Evolutionary conservation across 2,888 invertebrate species (phyloP).

Genomic region (Callimorpha dominula): DNA sequence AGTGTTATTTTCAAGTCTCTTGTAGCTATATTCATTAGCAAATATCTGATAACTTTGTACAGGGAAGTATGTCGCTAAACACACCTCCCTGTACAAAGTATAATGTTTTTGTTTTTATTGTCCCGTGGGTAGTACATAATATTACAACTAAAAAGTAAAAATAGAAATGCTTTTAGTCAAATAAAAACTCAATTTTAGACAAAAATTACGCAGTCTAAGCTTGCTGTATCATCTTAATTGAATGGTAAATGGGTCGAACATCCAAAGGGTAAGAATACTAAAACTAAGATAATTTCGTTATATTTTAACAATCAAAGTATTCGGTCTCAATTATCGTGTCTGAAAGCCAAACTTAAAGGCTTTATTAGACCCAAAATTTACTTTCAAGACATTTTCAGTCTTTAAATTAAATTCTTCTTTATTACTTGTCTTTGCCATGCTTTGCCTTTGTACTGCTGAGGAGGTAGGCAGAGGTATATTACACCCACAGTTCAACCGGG

Average conservation of each 20-base stretch:
- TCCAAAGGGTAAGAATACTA: not conserved
- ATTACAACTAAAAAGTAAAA: not conserved
- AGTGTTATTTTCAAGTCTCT: not conserved
- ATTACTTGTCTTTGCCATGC: not conserved
- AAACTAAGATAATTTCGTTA: not conserved
- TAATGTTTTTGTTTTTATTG: no score
- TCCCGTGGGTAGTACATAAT: no score
- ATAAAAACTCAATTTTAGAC: not conserved
- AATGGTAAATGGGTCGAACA: not conserved
- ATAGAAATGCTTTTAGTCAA: not conserved
- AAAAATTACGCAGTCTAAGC: slow-evolving; percentile 2
- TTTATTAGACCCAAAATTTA: not conserved
- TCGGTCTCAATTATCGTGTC: not conserved
- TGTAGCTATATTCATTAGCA: no score
- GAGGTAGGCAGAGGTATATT: not conserved
- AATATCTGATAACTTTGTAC: no score
- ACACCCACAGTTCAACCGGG: no score
- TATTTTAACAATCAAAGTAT: slow-evolving; percentile 5
- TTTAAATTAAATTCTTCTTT: not conserved
- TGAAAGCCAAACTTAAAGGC: not conserved
- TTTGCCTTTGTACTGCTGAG: not conserved
- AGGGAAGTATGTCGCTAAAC: no score
- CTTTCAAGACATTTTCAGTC: not conserved
- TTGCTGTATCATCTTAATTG: slow-evolving; percentile 5
- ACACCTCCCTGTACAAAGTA: no score